Evolutionary conservation across 2,113 vertebrate species (phyloP).

Genomic region (Scytalopus superciliaris): DNA sequence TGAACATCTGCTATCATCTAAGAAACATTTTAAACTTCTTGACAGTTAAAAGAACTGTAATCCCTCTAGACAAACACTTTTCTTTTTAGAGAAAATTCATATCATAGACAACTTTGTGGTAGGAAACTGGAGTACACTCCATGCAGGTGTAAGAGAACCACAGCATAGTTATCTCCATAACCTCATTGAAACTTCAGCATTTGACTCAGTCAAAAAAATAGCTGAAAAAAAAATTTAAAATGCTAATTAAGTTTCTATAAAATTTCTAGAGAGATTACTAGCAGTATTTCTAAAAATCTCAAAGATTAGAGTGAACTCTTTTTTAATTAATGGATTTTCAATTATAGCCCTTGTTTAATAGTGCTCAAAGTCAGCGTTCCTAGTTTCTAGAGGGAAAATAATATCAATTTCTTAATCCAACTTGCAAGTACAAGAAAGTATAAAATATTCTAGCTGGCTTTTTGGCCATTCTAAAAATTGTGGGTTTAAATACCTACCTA

Average conservation of each 20-base stretch:
- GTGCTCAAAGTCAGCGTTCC: not conserved
- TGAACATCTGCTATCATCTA: conserved; percentile 54
- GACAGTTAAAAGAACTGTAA: conserved; percentile 63
- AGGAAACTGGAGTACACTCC: not conserved
- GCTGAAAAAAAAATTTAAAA: not conserved
- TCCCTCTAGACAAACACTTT: conserved; percentile 55
- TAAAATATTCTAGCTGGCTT: not conserved
- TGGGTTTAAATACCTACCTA: not conserved
- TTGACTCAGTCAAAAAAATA: not conserved
- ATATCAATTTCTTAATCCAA: not conserved
- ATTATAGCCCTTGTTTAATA: not conserved
- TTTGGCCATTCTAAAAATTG: not conserved
- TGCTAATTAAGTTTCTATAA: not conserved
- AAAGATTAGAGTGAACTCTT: not conserved
- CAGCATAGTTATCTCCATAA: not conserved
- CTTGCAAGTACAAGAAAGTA: not conserved
- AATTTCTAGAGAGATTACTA: not conserved
- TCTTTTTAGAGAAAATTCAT: conserved; percentile 58
- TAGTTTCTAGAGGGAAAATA: not conserved
- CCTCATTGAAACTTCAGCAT: not conserved
- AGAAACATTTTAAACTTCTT: conserved; percentile 69
- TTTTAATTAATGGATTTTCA: not conserved
- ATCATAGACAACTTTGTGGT: conserved; percentile 13
- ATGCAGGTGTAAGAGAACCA: conserved; percentile 18
- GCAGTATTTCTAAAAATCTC: not conserved